phyloP scores from a whole-genome alignment of 2,797 vertebrate genomes.

The Schizothorax lantsangensis region DNA sequence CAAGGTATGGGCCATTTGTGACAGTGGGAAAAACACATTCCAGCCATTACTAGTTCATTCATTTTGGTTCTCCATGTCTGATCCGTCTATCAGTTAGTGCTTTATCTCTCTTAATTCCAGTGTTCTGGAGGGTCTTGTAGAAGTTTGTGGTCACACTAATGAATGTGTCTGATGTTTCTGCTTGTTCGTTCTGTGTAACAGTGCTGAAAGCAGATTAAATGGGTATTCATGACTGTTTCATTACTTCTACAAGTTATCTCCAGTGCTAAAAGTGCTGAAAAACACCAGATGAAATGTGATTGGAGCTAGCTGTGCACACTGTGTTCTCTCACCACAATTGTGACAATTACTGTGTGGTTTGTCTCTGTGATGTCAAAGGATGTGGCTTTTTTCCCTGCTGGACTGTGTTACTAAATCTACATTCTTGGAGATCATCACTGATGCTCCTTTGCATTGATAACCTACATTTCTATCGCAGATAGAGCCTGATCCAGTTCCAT shows the following conservation, averaged over 20 bases:
- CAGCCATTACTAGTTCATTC: background rate
- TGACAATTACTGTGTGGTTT: conserved; percentile 54
- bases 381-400: conserved; percentile 47
- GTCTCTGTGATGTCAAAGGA: conserved; percentile 56
- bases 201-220: conserved; percentile 42
- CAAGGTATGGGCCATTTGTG: conserved; percentile 6
- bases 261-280: conserved; percentile 58
- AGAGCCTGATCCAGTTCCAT: background rate
- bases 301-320: conserved; percentile 56
- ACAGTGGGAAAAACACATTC: conserved; percentile 9
- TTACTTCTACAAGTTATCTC: conserved; percentile 52
- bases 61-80: conserved; percentile 24
- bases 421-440: conserved; percentile 39
- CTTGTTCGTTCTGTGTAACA: background rate
- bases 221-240: conserved; percentile 47
- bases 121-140: background rate
- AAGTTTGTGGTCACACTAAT: conserved; percentile 43
- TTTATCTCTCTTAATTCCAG: conserved; percentile 35
- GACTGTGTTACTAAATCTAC: conserved; percentile 53
- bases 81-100: conserved; percentile 17
- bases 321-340: conserved; percentile 57
- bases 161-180: conserved; percentile 27
- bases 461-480: background rate
- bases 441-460: conserved; percentile 14
- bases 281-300: conserved; percentile 64